Percentiles rank a stretch among this genome's conserved stretches.
phyloP scores from a whole-genome alignment of 2,797 vertebrate species.

The Periophthalmus magnuspinnatus region DNA sequence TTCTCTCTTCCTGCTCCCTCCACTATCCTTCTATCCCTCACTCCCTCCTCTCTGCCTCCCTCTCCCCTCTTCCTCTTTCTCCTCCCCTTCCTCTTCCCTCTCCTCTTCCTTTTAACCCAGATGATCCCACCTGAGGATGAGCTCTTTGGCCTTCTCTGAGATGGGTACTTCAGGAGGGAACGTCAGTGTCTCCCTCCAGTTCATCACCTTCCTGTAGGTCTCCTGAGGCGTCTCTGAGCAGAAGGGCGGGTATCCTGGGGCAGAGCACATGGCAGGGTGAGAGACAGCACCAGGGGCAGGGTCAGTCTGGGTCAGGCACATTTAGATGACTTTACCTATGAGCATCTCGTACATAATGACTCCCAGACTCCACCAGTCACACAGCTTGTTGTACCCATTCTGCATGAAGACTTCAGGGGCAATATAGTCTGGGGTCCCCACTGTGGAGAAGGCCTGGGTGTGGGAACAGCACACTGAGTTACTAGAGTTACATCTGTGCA shows the following conservation, averaged over 20 bases:
- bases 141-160: slow-evolving; percentile 97
- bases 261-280: background rate
- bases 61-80: no score
- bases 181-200: slow-evolving; percentile 94
- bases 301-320: background rate
- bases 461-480: background rate
- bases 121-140: slow-evolving; percentile 87
- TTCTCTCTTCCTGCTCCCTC: no score
- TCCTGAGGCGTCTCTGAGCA: slow-evolving; percentile 99
- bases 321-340: slow-evolving; percentile 80
- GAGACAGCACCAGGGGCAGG: background rate
- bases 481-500: background rate
- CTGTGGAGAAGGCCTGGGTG: slow-evolving; percentile 91
- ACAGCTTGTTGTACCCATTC: slow-evolving; percentile 95
- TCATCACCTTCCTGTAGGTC: slow-evolving; percentile 99
- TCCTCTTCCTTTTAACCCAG: no score
- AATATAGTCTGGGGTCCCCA: slow-evolving; percentile 95
- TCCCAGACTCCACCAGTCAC: slow-evolving; percentile 97
- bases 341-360: slow-evolving; percentile 99
- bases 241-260: slow-evolving; percentile 94
- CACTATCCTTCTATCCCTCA: no score
- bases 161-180: slow-evolving; percentile 98
- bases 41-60: no score
- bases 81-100: background rate
- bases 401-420: slow-evolving; percentile 97